Percentiles rank a stretch among this genome's conserved stretches.
Conservation (phyloP, 2,797 vertebrate genomes). For the Neopelma chrysocephalum region DNA sequence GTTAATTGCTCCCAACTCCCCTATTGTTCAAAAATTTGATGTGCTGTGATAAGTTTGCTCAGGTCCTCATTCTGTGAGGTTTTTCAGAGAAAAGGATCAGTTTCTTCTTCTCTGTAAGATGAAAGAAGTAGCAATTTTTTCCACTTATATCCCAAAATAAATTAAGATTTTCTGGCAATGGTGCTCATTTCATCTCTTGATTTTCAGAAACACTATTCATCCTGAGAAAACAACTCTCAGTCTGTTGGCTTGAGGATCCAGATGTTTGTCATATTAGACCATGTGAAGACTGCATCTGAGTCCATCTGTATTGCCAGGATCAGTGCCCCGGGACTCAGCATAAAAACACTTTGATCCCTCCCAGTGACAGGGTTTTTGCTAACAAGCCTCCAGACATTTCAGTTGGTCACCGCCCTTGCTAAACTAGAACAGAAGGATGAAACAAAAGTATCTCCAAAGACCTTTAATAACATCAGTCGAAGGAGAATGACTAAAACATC, state of each 20-base stretch:
- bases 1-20: neutral
- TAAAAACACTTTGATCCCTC: slow-evolving; percentile 75
- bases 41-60: neutral
- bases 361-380: slow-evolving; percentile 75
- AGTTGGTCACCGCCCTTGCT: slow-evolving; percentile 73
- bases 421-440: slow-evolving; percentile 71
- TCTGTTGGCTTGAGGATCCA: slow-evolving; percentile 63
- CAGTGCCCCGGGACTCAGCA: slow-evolving; percentile 69
- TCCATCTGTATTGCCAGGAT: slow-evolving; percentile 72
- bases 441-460: slow-evolving; percentile 74
- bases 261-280: slow-evolving; percentile 73
- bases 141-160: neutral
- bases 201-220: slow-evolving; percentile 56
- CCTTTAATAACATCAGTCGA: slow-evolving; percentile 71
- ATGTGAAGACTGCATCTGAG: slow-evolving; percentile 57
- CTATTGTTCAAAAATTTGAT: neutral
- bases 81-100: neutral
- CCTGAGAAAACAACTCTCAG: slow-evolving; percentile 43
- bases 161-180: neutral
- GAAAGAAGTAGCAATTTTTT: neutral
- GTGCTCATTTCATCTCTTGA: neutral
- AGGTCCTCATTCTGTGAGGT: neutral
- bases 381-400: slow-evolving; percentile 80
- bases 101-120: neutral
- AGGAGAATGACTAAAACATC: slow-evolving; percentile 67